These are phyloP conservation scores for Sebastes diploproa DNA, from an alignment of 2,797 vertebrate species.

Conservation along the genomic window DNA sequence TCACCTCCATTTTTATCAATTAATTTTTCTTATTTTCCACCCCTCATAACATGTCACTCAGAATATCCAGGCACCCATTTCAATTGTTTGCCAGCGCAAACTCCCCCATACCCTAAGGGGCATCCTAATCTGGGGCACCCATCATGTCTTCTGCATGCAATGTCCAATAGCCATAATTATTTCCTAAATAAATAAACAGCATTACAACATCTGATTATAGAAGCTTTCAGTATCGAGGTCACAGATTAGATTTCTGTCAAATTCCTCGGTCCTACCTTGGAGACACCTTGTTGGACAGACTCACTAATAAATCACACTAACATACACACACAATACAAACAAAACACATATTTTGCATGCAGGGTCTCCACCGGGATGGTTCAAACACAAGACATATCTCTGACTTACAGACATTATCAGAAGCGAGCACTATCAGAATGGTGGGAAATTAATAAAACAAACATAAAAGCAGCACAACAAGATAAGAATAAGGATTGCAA, in stretches of 20 bases:
- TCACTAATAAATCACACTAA: neutral
- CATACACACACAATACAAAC: neutral
- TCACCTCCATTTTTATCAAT: no score
- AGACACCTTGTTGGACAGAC: neutral
- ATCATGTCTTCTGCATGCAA: conserved; percentile 57
- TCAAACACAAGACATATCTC: neutral
- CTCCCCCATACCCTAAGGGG: conserved; percentile 48
- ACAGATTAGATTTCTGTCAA: neutral
- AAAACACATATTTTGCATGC: neutral
- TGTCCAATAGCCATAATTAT: conserved; percentile 1
- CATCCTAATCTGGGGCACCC: conserved; percentile 68
- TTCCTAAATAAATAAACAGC: neutral
- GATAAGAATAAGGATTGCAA: conserved; percentile 1
- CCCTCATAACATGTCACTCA: conserved; percentile 23
- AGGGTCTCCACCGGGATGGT: neutral
- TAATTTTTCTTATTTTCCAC: no score
- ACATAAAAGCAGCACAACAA: conserved; percentile 1
- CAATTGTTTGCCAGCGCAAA: conserved; percentile 25
- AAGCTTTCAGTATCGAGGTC: neutral
- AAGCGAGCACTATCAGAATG: neutral
- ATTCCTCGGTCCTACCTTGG: neutral
- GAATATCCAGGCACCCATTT: conserved; percentile 42
- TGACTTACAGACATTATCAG: conserved; percentile 1
- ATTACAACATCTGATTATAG: neutral
- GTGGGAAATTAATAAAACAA: conserved; percentile 11